Evolutionary conservation across 2,113 vertebrate species (phyloP).

Genomic region (Azemiops feae): DNA sequence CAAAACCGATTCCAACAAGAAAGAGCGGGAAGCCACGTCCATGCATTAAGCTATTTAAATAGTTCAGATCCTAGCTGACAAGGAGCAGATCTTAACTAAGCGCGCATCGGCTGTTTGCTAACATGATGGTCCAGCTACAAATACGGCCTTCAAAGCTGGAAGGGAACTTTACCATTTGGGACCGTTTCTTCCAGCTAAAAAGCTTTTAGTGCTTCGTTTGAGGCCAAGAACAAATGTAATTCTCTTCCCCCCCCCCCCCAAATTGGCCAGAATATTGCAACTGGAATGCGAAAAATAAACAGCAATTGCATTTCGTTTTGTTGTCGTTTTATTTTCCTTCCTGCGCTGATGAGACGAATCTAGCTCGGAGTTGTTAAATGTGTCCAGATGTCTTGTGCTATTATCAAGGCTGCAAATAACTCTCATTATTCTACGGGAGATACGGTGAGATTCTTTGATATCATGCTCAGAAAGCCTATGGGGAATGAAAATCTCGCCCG

Average conservation of each 20-base stretch:
- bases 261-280: not conserved
- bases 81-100: not conserved
- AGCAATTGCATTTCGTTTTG: not conserved
- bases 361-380: not conserved
- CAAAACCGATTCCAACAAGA: not conserved
- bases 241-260: not conserved
- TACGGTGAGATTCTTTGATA: not conserved
- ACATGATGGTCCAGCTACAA: not conserved
- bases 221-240: not conserved
- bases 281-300: not conserved
- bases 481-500: not conserved
- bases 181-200: not conserved
- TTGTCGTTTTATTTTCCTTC: rapidly evolving
- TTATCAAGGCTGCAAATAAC: not conserved
- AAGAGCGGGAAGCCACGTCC: not conserved
- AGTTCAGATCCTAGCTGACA: not conserved
- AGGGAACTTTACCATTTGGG: slow-evolving; percentile 15
- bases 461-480: not conserved
- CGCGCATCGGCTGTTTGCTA: not conserved
- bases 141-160: slow-evolving; percentile 17
- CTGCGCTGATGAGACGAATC: not conserved
- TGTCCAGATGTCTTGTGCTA: not conserved
- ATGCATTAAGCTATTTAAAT: not conserved
- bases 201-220: not conserved
- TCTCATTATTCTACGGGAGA: too few relatives aligned